Evolutionary conservation across 2,797 vertebrate species (phyloP), one percentile per base, ranked within the genome.

Genomic region (Sylvia borin): DNA sequence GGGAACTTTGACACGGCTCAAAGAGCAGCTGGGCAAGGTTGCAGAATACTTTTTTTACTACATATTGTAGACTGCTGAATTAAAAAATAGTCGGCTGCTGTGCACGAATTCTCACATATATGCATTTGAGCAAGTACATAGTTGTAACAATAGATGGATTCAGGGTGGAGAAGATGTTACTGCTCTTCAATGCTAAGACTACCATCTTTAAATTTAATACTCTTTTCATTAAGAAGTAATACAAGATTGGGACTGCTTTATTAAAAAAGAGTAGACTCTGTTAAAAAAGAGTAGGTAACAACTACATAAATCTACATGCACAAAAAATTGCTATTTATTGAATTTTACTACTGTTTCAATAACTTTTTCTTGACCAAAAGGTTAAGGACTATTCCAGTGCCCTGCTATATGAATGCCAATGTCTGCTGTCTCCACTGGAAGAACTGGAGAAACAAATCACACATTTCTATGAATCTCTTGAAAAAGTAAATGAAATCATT

Each of bases 371-470:
- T 90, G 79, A n/a, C 31, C 42, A 16, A 85, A 99, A 99, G 99
- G 98, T 99, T 82, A 98, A 99, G 85, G 99, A 99, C 81, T 95
- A 97, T 88, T 98, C 97, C 79, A 94, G 98, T 87, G 97, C 98
- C 55, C 96, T 99, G 71, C 97, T 99, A 13, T 98, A 98, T 95
- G 99, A 99, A 94, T 98, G 98, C 67, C 99, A 99, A 76, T 98
- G 98, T 67, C 97, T 99, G 47, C 97, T 99, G 48, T 96, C 98
- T 67, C 98, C 98, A 2, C 96, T 99, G 93, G 99, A 99, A 92
- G 99, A 99, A 95, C 98, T 99, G 96, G 99, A 99, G 95, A 99
- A 98, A 92, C 98, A 99, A 96, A 99, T 99, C 93, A 99, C 98
- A 2, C 98, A 98, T 66, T 99, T 99, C 95, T 99, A 99, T 95